Evolutionary conservation across 2,797 vertebrate genomes (phyloP), one percentile per base, ranked within the genome.

Genomic region (Onychomys leucogaster): DNA sequence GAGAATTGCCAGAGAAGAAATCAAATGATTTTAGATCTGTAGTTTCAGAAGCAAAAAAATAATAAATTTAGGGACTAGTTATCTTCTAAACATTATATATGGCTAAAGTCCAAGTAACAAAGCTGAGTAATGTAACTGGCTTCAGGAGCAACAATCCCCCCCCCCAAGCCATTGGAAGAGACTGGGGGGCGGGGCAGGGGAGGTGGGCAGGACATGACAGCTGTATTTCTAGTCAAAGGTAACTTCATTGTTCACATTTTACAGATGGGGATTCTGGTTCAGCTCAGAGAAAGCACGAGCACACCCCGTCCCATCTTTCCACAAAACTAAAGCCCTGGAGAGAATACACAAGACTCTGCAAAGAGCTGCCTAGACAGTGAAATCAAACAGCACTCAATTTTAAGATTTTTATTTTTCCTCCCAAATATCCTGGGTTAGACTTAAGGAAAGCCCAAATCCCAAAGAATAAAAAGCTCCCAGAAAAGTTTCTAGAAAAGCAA

Each of bases 401-500:
- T 46, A 59, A 65, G 69, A 27, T 37, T 91, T 82, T 65, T 27
- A 75, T 75, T 86, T 94, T 91, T 69, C 67, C 67, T 95, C 41
- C 65, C 13, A 94, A 55, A 91, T 19, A 83, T 21, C 34, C 37
- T 65, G 19, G 52, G 12, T 95, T 90, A 90, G 71, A 92, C 52
- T 52, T 67, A 32, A 94, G 41, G 17, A 84, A 19, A 83, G 69
- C 37, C 34, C 80, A 67, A 94, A 61, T 52, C 84, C 57, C 23
- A 0, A 29, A 89, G 41, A 96, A 82, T 63, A 67, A 80, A 90
- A 88, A 34, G 46, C 49, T 88, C 34, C 49, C 77, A 49, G 43
- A 87, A 69, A 95, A 84, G 89, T 3, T 83, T 76, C 73, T 84
- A 89, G 25, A 96, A 77, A 91, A 75, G 9, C 78, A 96, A 87